phyloP scores from a whole-genome alignment of 1,140 invertebrate genomes.

The Battus philenor region DNA sequence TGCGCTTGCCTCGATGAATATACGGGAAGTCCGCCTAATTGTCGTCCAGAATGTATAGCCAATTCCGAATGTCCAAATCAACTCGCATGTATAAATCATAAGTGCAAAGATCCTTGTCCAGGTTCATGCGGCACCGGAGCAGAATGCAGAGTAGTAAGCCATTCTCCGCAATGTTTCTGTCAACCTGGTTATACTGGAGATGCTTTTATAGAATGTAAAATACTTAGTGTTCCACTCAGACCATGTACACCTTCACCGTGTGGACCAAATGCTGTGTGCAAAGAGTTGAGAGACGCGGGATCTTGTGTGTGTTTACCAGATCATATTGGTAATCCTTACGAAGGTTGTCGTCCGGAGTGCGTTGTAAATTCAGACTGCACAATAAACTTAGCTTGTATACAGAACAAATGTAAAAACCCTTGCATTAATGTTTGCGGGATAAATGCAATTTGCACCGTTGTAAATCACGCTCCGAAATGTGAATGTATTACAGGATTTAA shows the following conservation, averaged over 20 bases:
- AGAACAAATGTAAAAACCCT: conserved; percentile 80
- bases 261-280: conserved; percentile 81
- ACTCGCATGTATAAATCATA: conserved; percentile 83
- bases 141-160: conserved; percentile 82
- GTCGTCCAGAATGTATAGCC: conserved; percentile 83
- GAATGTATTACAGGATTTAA: conserved; percentile 76
- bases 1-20: conserved; percentile 82
- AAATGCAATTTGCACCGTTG: conserved; percentile 79
- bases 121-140: conserved; percentile 83
- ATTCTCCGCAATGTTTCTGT: conserved; percentile 81
- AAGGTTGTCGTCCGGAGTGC: conserved; percentile 83
- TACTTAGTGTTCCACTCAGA: conserved; percentile 62
- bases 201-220: conserved; percentile 77
- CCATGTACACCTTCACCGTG: conserved; percentile 83
- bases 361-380: conserved; percentile 78
- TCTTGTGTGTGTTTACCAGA: conserved; percentile 79
- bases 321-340: conserved; percentile 80
- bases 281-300: conserved; percentile 77
- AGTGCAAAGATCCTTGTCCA: conserved; percentile 84
- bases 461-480: conserved; percentile 77
- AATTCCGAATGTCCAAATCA: conserved; percentile 85
- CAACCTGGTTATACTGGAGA: conserved; percentile 77
- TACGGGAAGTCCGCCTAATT: conserved; percentile 82
- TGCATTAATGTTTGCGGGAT: conserved; percentile 81
- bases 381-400: conserved; percentile 77